Conservation (phyloP, 2,797 vertebrate genomes). For the Aulostomus chinensis region DNA sequence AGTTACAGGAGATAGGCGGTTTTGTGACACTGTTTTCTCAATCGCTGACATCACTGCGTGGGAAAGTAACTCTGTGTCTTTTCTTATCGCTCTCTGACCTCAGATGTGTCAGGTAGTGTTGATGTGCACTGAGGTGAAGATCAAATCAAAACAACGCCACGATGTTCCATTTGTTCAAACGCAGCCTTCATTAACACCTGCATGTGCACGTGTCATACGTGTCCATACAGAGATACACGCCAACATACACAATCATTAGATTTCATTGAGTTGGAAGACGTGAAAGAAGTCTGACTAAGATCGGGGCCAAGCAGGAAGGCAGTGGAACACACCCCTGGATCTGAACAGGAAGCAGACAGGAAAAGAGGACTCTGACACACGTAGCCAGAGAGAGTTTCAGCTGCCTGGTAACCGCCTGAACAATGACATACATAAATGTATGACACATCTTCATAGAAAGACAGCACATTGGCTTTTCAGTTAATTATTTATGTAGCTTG, state of each 20-base stretch:
- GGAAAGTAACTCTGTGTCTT: conserved; percentile 56
- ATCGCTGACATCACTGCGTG: conserved; percentile 62
- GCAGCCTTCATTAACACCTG: conserved; percentile 22
- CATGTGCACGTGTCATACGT: neutral
- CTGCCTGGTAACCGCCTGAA: conserved; percentile 1
- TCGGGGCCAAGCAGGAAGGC: conserved; percentile 70
- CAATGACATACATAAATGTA: conserved; percentile 4
- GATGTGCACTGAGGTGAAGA: conserved; percentile 15
- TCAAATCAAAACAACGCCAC: conserved; percentile 28
- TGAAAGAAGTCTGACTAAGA: conserved; percentile 68
- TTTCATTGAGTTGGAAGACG: conserved; percentile 52
- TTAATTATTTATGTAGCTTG: too few relatives aligned
- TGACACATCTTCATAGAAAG: too few relatives aligned
- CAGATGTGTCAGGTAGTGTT: conserved; percentile 25
- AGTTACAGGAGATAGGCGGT: conserved; percentile 33
- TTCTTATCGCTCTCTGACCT: conserved; percentile 64
- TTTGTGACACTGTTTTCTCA: conserved; percentile 52
- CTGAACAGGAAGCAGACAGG: conserved; percentile 72
- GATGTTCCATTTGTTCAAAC: conserved; percentile 14
- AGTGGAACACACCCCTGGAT: conserved; percentile 72
- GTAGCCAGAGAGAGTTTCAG: conserved; percentile 11
- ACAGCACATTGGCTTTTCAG: too few relatives aligned
- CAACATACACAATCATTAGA: conserved; percentile 15
- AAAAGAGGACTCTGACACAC: conserved; percentile 56
- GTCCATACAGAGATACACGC: neutral